Percentiles rank a stretch among this genome's conserved stretches.
Evolutionary conservation across 1,140 invertebrate genomes (phyloP).

Genomic region (Archivesica marissinica): DNA sequence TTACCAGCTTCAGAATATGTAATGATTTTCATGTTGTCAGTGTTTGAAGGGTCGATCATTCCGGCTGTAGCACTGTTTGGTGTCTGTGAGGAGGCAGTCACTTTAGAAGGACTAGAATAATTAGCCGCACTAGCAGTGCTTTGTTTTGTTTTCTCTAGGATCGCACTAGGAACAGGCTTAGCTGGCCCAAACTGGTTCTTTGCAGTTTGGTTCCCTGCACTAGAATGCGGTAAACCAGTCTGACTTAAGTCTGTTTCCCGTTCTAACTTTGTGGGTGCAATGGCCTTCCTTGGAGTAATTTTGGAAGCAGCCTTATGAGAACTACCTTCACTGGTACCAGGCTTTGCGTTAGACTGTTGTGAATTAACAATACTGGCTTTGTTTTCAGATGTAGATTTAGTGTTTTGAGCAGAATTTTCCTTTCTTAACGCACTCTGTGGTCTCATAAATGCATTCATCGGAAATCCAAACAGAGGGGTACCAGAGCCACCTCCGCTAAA

Average conservation of each 20-base stretch:
- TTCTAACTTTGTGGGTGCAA: slow-evolving; percentile 42
- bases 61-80: slow-evolving; percentile 35
- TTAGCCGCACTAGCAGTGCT: not conserved
- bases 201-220: not conserved
- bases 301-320: slow-evolving; percentile 27
- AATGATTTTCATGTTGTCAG: slow-evolving; percentile 14
- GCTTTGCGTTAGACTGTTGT: not conserved
- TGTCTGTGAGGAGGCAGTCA: slow-evolving; percentile 43
- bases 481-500: slow-evolving; percentile 22
- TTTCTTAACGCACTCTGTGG: slow-evolving; percentile 76
- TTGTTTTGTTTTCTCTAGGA: slow-evolving; percentile 18
- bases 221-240: slow-evolving; percentile 37
- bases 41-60: slow-evolving; percentile 9
- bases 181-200: slow-evolving; percentile 56
- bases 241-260: slow-evolving; percentile 48
- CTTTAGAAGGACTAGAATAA: slow-evolving; percentile 34
- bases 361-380: slow-evolving; percentile 23
- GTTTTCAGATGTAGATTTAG: slow-evolving; percentile 25
- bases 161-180: not conserved
- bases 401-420: slow-evolving; percentile 35
- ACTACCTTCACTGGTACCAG: slow-evolving; percentile 7
- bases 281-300: slow-evolving; percentile 17
- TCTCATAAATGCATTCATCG: slow-evolving; percentile 79
- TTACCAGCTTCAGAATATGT: not conserved
- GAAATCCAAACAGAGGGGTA: slow-evolving; percentile 64